Evolutionary conservation across 2,888 invertebrate genomes (phyloP).

Genomic region (Isotomurus palustris): DNA sequence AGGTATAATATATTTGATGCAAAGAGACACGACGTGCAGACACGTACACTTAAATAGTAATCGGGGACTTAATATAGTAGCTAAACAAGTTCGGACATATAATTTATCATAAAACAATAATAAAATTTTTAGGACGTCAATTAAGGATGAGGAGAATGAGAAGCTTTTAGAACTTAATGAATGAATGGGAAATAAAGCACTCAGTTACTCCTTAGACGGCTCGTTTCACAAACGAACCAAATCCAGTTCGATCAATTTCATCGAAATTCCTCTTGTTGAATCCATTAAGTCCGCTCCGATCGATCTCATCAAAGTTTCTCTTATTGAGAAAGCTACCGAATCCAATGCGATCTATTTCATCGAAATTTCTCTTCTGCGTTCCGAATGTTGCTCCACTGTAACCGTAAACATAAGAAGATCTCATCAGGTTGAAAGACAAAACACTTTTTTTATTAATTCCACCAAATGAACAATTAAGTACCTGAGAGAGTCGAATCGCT

Average conservation of each 20-base stretch:
- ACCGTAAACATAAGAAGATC: constrained; percentile 14
- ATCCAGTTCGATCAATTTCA: constrained; percentile 48
- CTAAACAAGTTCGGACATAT: too few species aligned
- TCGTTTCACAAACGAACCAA: constrained; percentile 48
- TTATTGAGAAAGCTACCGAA: constrained; percentile 58
- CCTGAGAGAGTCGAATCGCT: constrained; percentile 51
- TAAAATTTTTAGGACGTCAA: too few species aligned
- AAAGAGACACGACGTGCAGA: too few species aligned
- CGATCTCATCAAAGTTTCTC: constrained; percentile 50
- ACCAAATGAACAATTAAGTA: constrained; percentile 34
- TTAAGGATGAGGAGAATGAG: too few species aligned
- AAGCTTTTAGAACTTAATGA: too few species aligned
- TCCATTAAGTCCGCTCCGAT: constrained; percentile 48
- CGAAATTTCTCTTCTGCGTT: constrained; percentile 53
- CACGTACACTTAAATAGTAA: too few species aligned
- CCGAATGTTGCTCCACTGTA: constrained; percentile 52
- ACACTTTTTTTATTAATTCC: too few species aligned
- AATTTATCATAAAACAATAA: too few species aligned
- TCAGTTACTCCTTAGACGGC: constrained; percentile 18
- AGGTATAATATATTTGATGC: too few species aligned
- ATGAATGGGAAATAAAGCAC: too few species aligned
- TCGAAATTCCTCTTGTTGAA: constrained; percentile 52
- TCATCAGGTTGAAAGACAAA: too few species aligned
- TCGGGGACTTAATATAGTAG: too few species aligned
- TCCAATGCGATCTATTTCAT: constrained; percentile 58